Base-by-base conservation (phyloP, 2,888 invertebrate genomes). In the Diaphora mendica region DNA sequence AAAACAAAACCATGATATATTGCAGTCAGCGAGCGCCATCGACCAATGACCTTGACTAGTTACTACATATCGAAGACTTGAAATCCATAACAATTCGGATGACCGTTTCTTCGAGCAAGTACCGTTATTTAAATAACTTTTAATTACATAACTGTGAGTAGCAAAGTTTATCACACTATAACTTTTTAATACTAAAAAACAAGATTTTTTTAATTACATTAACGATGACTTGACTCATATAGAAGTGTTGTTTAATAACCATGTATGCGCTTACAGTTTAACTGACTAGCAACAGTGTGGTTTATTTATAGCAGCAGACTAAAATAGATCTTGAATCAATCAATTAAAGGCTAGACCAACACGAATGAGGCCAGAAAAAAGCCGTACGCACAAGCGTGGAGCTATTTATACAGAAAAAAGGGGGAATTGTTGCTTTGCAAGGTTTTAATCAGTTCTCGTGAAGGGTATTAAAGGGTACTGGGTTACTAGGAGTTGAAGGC, bases 281-380 rank as follows among this genome's bases (percentile, higher is more conserved):
- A 71, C 70, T 39, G 77, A 89, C 81, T 92, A 83, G 92, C 88
- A 92, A 92, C 93, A 90, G 78, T 70, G 66, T 33, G 69, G 64
- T 76, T 85, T 92, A 91, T 91, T 89, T 90, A 88, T 90, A 90
- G 82, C 78, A 9, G 4, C 65, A 51, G 42, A 77, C 83, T 92
- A 93, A 92, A 91, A 90, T 92, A 91, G 87, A 87, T 76, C 80
- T 82, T 85, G 86, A 88, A 90, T 88, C 87, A 86, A 89, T 91
- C 91, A 93, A 92, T 93, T 93, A 92, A 85, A 85, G 88, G 86
- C 87, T 89, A 89, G 89, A 87, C 78, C 51, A 68, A 75, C 74
- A 81, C 77, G 83, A 87, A 83, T 82, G 79, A 71, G 42, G 62
- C 44, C 67, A 64, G 81, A 80, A 77, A 85, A 80, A 79, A 79